Base-by-base conservation (phyloP, 2,888 invertebrate genomes). In the Pammene fasciana region DNA sequence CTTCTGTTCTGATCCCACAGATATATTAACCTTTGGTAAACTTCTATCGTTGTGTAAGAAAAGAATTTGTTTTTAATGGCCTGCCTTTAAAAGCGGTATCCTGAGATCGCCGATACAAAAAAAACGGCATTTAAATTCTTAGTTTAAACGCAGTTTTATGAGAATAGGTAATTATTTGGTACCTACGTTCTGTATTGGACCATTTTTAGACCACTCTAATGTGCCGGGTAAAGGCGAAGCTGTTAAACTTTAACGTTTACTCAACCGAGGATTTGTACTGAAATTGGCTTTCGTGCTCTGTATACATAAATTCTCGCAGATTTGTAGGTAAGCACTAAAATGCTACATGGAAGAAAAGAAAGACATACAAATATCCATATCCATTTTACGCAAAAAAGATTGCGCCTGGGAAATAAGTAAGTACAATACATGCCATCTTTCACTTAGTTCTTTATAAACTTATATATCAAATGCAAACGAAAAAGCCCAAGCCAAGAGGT, bases 161-260 rank as follows among this genome's bases (percentile, higher is more conserved):
- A 10, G 46, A 43, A 26, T 46, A 46, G 13, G 14, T 26, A 34
- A 26, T 26, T 26, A 26, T n/a, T n/a, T n/a, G n/a, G n/a, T n/a
- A n/a, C n/a, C n/a, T n/a, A n/a, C n/a, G 26, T 26, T 26, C 26
- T 26, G 26, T 26, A 26, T 26, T 26, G 26, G 26, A 4, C 26
- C 26, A 26, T 26, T 26, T 26, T 26, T 62, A 10, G 41, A 52
- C 50, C 18, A 38, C 26, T 26, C 9, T n/a, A 16, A 36, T 11
- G 16, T 11, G 34, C 16, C 8, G 36, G n/a, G 36, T 41, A 52
- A 16, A 50, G 50, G 50, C 48, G 18, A 64, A 55, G 16, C 46
- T 59, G 66, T 67, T 26, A 61, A 60, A 61, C 38, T 55, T 46
- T 7, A 38, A 14, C 36, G 45, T 60, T 54, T 45, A 34, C 36